phyloP scores from a whole-genome alignment of 2,113 vertebrate species.

The Semicossyphus pulcher region DNA sequence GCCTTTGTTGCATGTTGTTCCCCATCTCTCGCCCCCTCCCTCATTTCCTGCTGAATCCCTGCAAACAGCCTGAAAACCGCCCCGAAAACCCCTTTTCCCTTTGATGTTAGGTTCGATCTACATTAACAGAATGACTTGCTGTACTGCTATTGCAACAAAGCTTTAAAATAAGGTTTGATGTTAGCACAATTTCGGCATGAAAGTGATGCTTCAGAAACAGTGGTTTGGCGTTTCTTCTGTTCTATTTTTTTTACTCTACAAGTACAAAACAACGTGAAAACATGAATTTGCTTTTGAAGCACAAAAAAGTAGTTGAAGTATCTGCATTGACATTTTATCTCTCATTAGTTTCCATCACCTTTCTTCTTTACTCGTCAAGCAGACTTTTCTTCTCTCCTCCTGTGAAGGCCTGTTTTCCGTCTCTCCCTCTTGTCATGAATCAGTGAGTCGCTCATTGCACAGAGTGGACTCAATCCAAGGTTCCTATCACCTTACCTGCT shows the following conservation, averaged over 20 bases:
- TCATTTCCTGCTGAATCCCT: background rate
- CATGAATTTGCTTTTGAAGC: background rate
- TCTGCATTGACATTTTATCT: background rate
- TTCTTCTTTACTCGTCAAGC: background rate
- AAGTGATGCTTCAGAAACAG: no score
- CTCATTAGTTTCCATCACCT: constrained; percentile 5
- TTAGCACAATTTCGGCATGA: no score
- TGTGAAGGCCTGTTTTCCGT: constrained; percentile 17
- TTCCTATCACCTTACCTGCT: constrained; percentile 70
- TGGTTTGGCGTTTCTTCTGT: no score
- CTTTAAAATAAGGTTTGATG: no score
- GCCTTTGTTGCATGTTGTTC: background rate
- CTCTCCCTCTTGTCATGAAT: constrained; percentile 49
- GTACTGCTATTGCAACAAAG: no score
- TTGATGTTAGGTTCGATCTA: no score
- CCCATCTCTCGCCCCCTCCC: background rate
- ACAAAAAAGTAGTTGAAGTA: background rate
- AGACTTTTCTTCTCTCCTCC: background rate
- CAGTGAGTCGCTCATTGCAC: constrained; percentile 35
- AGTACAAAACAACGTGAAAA: no score
- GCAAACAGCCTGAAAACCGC: no score
- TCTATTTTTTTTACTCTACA: no score
- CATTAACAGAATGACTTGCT: no score
- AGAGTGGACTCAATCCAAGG: constrained; percentile 51
- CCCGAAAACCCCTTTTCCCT: no score